Percentiles rank a stretch among this genome's conserved stretches.
Conservation (phyloP, 1,140 invertebrate species). For the Papilio xuthus region DNA sequence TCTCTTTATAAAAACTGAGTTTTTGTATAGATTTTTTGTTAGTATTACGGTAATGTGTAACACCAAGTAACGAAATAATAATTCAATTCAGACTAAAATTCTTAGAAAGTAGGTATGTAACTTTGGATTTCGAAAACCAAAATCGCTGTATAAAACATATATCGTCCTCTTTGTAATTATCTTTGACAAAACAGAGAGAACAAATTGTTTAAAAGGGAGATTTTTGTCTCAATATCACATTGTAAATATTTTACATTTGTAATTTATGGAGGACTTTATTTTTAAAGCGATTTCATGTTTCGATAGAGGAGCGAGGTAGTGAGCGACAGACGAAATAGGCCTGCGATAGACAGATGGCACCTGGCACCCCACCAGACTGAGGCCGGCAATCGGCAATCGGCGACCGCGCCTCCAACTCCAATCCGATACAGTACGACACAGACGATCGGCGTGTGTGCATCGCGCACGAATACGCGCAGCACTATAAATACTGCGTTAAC, state of each 20-base stretch:
- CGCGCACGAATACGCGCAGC: constrained; percentile 10
- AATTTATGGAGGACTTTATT: not conserved
- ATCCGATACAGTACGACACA: constrained; percentile 1
- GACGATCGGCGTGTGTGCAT: constrained; percentile 1
- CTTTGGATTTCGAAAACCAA: no score
- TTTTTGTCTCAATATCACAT: not conserved
- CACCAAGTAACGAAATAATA: no score
- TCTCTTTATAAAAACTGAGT: no score
- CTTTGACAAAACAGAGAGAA: no score
- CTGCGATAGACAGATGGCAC: not conserved
- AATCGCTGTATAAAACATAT: no score
- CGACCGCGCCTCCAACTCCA: not conserved
- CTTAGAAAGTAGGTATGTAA: not conserved
- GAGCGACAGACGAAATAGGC: not conserved
- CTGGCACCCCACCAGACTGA: not conserved
- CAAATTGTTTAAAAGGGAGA: no score
- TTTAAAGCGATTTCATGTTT: not conserved
- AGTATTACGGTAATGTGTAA: no score
- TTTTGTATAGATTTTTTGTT: no score
- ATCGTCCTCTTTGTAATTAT: no score
- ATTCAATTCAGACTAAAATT: not conserved
- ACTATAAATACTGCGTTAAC: constrained; percentile 1
- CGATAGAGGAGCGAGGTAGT: not conserved
- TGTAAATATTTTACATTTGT: not conserved
- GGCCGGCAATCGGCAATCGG: not conserved